Base-by-base conservation (phyloP, 92 coral and sea anemone species). In the Anthopleura xanthogrammica region DNA sequence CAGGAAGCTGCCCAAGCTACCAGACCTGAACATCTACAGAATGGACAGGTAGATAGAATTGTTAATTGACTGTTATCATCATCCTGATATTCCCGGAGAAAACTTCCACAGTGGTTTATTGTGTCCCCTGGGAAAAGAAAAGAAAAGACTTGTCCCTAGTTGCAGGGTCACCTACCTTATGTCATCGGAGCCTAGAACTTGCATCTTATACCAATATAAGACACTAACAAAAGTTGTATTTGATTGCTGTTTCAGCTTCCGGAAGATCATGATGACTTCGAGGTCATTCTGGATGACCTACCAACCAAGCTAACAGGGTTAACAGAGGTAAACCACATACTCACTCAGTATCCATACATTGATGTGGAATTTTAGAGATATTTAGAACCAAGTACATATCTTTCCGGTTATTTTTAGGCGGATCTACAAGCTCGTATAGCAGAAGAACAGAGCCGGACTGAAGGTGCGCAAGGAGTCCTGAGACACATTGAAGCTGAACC, bases 371-470 rank as follows among this genome's bases (percentile, higher is more conserved):
- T 62, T 12, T 62, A 36, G 11, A 19, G 29, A 54, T 14, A 12
- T 14, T 62, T 62, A 23, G 29, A 23, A 29, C 29, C 19, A 20
- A 62, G 10, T 14, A 58, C 6, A 58, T 7, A 62, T 62, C 70
- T 12, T 72, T n/a, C 22, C 41, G 16, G 43, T 41, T 50, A 40
- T 56, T 81, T 14, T 24, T 78, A 95, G 98, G 98, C 98, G 24
- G 98, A 95, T 83, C 87, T 95, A 7, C 98, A 95, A 85, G 98
- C 97, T 62, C 94, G 97, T 84, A 95, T 95, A 57, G 98, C 98
- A 43, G 98, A 92, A 71, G 98, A 95, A 74, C 98, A 95, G 84
- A 94, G 96, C 82, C 87, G 94, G 24, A 88, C 85, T 77, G 96
- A 92, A 68, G 98, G 96, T 13, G 91, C 87, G 12, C 79, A 92